A percentile compares a stretch with the other conserved stretches of the same genome.
These are phyloP conservation scores for Prenolepis imparis DNA, from an alignment of 2,888 invertebrate genomes.

Conservation along the genomic window DNA sequence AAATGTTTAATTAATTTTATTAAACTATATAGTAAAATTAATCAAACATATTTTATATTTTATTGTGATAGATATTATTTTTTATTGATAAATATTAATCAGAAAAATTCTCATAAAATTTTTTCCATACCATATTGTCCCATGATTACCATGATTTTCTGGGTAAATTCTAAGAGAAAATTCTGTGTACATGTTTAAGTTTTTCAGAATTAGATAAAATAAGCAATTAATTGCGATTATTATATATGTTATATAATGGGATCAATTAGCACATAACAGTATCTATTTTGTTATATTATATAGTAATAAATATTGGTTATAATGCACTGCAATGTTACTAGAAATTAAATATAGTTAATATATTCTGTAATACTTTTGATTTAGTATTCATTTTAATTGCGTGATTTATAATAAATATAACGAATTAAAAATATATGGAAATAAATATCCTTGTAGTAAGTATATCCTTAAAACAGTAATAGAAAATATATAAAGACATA, in stretches of 20 bases:
- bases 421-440: slow-evolving; percentile 3
- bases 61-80: too few relatives aligned
- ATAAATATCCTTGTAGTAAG: neutral
- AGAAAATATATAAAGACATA: neutral
- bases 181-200: neutral
- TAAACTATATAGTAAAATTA: too few relatives aligned
- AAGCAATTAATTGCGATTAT: slow-evolving; percentile 29
- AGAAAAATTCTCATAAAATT: too few relatives aligned
- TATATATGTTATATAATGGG: slow-evolving; percentile 1
- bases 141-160: too few relatives aligned
- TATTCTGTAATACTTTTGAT: neutral
- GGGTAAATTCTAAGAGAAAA: too few relatives aligned
- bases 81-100: too few relatives aligned
- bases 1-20: too few relatives aligned
- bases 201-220: slow-evolving; percentile 7
- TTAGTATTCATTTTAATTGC: slow-evolving; percentile 3
- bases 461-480: neutral
- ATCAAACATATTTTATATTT: too few relatives aligned
- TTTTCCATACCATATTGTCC: too few relatives aligned
- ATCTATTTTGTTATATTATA: slow-evolving; percentile 9
- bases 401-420: slow-evolving; percentile 7
- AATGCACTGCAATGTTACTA: slow-evolving; percentile 12
- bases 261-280: neutral
- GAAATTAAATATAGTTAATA: slow-evolving; percentile 23
- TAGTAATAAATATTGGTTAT: neutral